Conservation (phyloP, 92 coral and sea anemone genomes). For the Zoanthus solanderi region DNA sequence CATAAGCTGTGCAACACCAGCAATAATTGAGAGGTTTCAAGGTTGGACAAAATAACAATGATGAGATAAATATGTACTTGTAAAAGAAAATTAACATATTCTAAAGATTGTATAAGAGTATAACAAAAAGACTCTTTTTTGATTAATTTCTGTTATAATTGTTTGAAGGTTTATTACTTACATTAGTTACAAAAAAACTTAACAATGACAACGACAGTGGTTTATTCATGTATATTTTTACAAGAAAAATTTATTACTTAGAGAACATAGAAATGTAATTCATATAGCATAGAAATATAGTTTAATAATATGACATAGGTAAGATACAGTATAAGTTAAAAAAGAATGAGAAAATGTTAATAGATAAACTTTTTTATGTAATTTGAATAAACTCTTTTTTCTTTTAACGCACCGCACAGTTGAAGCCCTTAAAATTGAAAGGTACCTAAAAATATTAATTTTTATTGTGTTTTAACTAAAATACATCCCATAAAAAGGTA, state of each 20-base stretch:
- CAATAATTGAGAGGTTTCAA: not conserved
- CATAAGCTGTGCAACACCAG: not conserved
- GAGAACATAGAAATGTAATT: too few species aligned
- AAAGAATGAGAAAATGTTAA: not conserved
- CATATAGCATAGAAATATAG: not conserved
- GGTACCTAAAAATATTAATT: not conserved
- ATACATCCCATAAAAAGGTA: too few species aligned
- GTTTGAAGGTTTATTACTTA: too few species aligned
- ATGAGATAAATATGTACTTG: too few species aligned
- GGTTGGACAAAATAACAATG: not conserved
- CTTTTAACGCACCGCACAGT: not conserved
- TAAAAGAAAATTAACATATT: too few species aligned
- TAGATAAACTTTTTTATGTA: not conserved
- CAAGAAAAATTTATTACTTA: too few species aligned
- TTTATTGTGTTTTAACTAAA: not conserved
- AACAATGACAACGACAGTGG: too few species aligned
- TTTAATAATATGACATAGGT: not conserved
- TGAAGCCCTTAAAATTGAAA: not conserved
- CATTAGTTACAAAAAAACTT: too few species aligned
- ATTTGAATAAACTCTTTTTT: not conserved
- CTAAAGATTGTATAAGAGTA: too few species aligned
- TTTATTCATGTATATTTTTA: too few species aligned
- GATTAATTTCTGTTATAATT: too few species aligned
- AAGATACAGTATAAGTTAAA: not conserved
- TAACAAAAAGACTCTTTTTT: not conserved